phyloP scores from a whole-genome alignment of 2,797 vertebrate species.

The Sandelia bainsii region DNA sequence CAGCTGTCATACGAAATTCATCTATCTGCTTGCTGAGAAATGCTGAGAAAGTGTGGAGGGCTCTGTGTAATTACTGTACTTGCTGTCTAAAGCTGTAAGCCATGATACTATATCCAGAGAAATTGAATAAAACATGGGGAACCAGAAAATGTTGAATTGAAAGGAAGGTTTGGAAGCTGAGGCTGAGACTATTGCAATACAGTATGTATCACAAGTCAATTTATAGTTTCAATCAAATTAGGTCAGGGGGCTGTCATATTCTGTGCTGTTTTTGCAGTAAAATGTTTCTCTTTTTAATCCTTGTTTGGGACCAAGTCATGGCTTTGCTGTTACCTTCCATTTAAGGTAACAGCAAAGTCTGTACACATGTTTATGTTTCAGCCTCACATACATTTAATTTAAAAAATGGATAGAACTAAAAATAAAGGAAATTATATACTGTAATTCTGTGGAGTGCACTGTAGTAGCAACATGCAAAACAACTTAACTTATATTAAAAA shows the following conservation, averaged over 20 bases:
- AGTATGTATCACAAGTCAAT: slow-evolving; percentile 13
- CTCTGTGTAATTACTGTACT: slow-evolving; percentile 59
- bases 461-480: slow-evolving; percentile 4
- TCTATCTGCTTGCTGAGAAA: slow-evolving; percentile 44
- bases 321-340: slow-evolving; percentile 16
- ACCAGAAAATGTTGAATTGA: slow-evolving; percentile 40
- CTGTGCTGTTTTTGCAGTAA: slow-evolving; percentile 18
- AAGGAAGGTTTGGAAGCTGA: slow-evolving; percentile 19
- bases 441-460: background rate
- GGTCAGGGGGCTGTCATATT: slow-evolving; percentile 13
- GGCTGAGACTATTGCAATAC: slow-evolving; percentile 4
- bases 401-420: background rate
- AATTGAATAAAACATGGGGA: slow-evolving; percentile 47
- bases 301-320: background rate
- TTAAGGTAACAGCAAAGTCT: slow-evolving; percentile 19
- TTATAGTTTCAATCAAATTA: slow-evolving; percentile 32
- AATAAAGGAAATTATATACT: background rate
- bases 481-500: slow-evolving; percentile 6
- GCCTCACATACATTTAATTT: slow-evolving; percentile 1
- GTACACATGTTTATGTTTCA: background rate
- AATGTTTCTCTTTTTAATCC: background rate
- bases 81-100: slow-evolving; percentile 42
- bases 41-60: slow-evolving; percentile 46
- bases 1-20: slow-evolving; percentile 65
- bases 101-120: slow-evolving; percentile 33